phyloP scores from a whole-genome alignment of 1,140 invertebrate genomes.

The Drosophila kanapiae region DNA sequence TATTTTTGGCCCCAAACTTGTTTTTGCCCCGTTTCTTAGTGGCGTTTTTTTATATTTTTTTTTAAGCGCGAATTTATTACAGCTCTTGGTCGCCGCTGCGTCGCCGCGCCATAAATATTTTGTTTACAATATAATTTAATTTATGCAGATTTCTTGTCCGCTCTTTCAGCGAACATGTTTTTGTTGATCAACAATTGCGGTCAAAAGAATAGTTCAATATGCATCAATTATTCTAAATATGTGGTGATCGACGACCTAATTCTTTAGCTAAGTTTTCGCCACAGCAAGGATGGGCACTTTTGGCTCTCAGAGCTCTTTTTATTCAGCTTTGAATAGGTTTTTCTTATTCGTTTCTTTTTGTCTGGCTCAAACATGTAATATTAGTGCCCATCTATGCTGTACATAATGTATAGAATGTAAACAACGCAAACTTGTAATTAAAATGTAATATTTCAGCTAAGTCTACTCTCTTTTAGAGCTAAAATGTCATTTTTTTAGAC shows the following conservation, averaged over 20 bases:
- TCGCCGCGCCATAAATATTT: constrained; percentile 76
- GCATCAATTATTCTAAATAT: not conserved
- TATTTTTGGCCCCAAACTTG: constrained; percentile 69
- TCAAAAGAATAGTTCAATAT: not conserved
- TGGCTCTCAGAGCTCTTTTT: too few relatives aligned
- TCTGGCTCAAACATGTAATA: too few relatives aligned
- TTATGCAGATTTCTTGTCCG: constrained; percentile 75
- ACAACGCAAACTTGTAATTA: too few relatives aligned
- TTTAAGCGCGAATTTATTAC: constrained; percentile 82
- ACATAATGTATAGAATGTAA: too few relatives aligned
- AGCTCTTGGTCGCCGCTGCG: constrained; percentile 48
- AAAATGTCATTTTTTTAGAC: too few relatives aligned
- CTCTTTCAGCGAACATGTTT: constrained; percentile 50
- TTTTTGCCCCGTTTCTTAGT: constrained; percentile 46
- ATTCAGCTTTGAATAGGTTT: too few relatives aligned
- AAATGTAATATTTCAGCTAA: not conserved
- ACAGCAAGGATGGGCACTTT: too few relatives aligned
- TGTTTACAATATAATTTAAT: constrained; percentile 84
- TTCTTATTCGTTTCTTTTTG: too few relatives aligned
- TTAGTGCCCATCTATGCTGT: too few relatives aligned
- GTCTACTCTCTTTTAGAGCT: too few relatives aligned
- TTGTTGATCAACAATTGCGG: constrained; percentile 4
- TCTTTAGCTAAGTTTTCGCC: too few relatives aligned
- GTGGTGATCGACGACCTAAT: too few relatives aligned
- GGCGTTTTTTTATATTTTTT: constrained; percentile 27